Evolutionary conservation across 2,888 invertebrate species (phyloP).

Genomic region (Drosophila atripex): DNA sequence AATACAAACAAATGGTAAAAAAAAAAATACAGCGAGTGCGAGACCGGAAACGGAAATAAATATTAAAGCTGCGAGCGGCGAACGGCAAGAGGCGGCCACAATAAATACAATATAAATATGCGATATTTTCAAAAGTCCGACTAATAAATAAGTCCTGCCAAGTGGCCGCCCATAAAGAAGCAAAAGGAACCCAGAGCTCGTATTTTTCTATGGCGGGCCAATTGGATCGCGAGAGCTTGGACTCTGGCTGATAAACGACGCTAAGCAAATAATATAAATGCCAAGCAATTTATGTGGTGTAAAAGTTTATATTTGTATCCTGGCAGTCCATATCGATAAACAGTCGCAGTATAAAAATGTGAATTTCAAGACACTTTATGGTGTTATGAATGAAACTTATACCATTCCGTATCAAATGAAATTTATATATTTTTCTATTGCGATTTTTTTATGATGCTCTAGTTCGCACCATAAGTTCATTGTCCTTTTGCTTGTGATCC

Average conservation of each 20-base stretch:
- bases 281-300: conserved; percentile 70
- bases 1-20: conserved; percentile 1
- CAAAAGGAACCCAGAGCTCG: conserved; percentile 14
- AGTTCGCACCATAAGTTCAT: conserved; percentile 6
- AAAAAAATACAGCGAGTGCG: conserved; percentile 4
- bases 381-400: conserved; percentile 10
- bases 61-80: conserved; percentile 70
- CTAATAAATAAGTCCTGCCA: conserved; percentile 69
- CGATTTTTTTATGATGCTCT: conserved; percentile 1
- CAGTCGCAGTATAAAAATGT: conserved; percentile 18
- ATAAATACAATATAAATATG: conserved; percentile 58
- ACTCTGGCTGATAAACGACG: conserved; percentile 67
- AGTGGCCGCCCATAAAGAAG: conserved; percentile 32
- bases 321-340: conserved; percentile 48
- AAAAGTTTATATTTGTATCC: conserved; percentile 63
- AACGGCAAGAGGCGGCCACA: conserved; percentile 47
- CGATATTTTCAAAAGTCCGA: conserved; percentile 74
- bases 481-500: neutral
- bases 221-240: conserved; percentile 52
- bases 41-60: conserved; percentile 66
- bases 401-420: conserved; percentile 1
- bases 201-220: conserved; percentile 47
- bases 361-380: conserved; percentile 18
- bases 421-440: neutral
- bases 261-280: conserved; percentile 72